Evolutionary conservation across 2,113 vertebrate species (phyloP).

Genomic region (Dromiciops gliroides): DNA sequence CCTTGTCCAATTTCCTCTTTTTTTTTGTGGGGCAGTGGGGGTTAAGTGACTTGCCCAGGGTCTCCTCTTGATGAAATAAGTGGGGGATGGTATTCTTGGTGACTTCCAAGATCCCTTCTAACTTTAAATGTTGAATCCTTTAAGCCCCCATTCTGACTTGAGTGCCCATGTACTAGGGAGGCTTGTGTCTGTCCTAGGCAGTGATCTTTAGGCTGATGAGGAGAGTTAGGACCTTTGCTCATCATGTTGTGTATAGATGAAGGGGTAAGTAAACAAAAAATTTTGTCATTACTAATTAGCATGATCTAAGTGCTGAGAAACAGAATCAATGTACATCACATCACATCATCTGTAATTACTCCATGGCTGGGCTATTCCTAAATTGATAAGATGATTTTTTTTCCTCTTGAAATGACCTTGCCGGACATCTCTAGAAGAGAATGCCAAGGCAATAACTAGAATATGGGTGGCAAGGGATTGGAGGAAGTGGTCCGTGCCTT

Average conservation of each 20-base stretch:
- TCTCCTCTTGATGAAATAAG: background rate
- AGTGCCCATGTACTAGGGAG: background rate
- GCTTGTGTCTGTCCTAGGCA: background rate
- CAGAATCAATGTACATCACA: background rate
- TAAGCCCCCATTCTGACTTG: background rate
- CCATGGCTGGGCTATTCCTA: background rate
- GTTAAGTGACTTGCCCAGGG: no score
- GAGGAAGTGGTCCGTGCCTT: background rate
- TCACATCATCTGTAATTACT: background rate
- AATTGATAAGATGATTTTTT: background rate
- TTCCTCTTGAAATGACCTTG: background rate
- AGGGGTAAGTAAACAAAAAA: background rate
- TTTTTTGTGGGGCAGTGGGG: no score
- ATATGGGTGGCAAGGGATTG: background rate
- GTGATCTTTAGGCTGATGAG: background rate
- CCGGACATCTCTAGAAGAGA: background rate
- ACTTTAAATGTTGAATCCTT: background rate
- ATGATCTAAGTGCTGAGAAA: background rate
- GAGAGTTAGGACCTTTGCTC: background rate
- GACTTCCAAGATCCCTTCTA: background rate
- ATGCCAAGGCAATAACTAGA: background rate
- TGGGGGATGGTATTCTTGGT: background rate
- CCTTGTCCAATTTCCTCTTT: no score
- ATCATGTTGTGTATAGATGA: background rate
- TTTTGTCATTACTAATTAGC: background rate